phyloP scores from a whole-genome alignment of 1,140 invertebrate species.

The Drosophila pallidifrons region DNA sequence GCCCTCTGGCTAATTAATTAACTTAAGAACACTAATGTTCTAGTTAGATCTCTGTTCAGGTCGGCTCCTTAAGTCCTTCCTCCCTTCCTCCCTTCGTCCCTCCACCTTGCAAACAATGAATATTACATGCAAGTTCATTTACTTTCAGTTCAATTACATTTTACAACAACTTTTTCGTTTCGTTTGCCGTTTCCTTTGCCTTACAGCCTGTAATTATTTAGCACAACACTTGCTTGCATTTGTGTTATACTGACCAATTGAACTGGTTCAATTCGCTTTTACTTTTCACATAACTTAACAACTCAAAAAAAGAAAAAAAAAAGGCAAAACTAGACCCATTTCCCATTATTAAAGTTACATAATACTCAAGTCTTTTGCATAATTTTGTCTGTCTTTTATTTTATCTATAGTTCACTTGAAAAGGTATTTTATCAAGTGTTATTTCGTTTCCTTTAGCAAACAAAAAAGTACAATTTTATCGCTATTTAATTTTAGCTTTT shows the following conservation, averaged over 20 bases:
- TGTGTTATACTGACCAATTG: background rate
- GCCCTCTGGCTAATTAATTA: conserved; percentile 48
- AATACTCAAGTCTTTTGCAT: background rate
- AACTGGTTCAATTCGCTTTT: conserved; percentile 24
- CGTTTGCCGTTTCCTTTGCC: background rate
- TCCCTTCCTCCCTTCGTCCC: too few relatives aligned
- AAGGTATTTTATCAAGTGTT: too few relatives aligned
- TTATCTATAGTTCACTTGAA: too few relatives aligned
- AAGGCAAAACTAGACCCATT: conserved; percentile 6
- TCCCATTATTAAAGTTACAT: conserved; percentile 6
- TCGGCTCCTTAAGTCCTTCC: background rate
- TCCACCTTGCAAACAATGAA: background rate
- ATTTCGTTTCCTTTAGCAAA: too few relatives aligned
- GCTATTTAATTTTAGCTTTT: too few relatives aligned
- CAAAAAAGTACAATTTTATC: too few relatives aligned
- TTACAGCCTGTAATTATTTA: background rate
- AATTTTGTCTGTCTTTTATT: too few relatives aligned
- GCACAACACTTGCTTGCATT: background rate
- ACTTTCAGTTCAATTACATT: conserved; percentile 8
- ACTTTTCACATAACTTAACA: conserved; percentile 5
- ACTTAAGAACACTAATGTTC: conserved; percentile 50
- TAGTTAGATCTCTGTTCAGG: conserved; percentile 37
- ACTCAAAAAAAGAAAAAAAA: background rate
- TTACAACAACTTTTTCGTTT: background rate
- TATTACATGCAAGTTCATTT: conserved; percentile 13